phyloP scores from a whole-genome alignment of 2,797 vertebrate species.

The Paramormyrops hopkinsi region DNA sequence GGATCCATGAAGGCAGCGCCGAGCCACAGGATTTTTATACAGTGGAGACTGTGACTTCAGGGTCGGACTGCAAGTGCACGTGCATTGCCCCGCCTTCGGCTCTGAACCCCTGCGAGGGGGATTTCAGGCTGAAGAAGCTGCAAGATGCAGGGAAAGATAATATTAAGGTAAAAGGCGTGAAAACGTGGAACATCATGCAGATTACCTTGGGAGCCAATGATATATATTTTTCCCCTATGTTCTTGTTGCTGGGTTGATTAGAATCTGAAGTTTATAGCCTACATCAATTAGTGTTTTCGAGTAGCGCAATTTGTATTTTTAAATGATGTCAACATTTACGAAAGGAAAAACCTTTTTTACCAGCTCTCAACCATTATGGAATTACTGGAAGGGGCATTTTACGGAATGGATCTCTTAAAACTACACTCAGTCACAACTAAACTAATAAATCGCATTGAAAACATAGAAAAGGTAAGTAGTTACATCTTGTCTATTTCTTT shows the following conservation, averaged over 20 bases:
- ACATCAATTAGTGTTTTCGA: neutral
- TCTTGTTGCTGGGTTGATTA: neutral
- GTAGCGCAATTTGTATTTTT: neutral
- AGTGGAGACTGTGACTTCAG: conserved; percentile 82
- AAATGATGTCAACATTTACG: neutral
- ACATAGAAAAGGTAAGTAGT: conserved; percentile 76
- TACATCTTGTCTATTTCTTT: neutral
- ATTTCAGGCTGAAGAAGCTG: conserved; percentile 83
- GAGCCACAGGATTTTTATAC: conserved; percentile 71
- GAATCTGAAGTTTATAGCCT: neutral
- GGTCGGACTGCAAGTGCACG: conserved; percentile 80
- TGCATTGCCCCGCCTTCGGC: conserved; percentile 85
- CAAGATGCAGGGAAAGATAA: conserved; percentile 73
- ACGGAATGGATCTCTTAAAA: conserved; percentile 85
- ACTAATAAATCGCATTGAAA: conserved; percentile 77
- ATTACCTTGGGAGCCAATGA: neutral
- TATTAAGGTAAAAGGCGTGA: conserved; percentile 68
- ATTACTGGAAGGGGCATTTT: conserved; percentile 81
- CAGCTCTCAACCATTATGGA: conserved; percentile 82
- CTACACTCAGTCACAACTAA: conserved; percentile 84
- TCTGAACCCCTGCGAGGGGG: conserved; percentile 86
- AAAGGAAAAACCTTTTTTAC: conserved; percentile 5
- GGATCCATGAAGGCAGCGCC: conserved; percentile 54
- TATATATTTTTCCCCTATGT: neutral
- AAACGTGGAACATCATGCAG: neutral